Conservation (phyloP, 2,797 vertebrate genomes). For the Oreochromis grahami region DNA sequence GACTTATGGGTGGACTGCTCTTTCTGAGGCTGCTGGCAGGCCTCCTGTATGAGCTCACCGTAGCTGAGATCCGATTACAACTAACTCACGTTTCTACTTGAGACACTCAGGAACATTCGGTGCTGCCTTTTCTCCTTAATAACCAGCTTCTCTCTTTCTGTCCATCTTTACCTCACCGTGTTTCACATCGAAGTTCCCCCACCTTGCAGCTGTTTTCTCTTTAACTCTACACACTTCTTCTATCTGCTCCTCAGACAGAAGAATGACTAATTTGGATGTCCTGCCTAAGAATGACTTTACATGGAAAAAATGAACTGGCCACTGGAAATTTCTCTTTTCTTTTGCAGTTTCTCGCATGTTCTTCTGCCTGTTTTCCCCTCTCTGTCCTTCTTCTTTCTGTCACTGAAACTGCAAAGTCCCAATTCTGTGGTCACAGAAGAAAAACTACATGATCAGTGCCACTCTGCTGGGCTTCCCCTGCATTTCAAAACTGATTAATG, state of each 20-base stretch:
- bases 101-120: constrained; percentile 32
- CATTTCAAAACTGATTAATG: not conserved
- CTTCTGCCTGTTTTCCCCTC: not conserved
- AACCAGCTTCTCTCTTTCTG: not conserved
- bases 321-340: constrained; percentile 55
- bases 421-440: not conserved
- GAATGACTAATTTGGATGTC: constrained; percentile 26
- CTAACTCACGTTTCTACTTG: constrained; percentile 58
- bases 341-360: constrained; percentile 12
- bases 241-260: constrained; percentile 9
- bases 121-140: constrained; percentile 12
- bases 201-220: not conserved
- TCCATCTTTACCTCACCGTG: not conserved
- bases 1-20: constrained; percentile 50
- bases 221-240: not conserved
- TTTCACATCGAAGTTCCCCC: not conserved
- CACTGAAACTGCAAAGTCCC: not conserved
- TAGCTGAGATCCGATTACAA: constrained; percentile 71
- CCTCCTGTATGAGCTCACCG: constrained; percentile 70
- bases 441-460: not conserved
- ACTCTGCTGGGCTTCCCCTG: not conserved
- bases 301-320: constrained; percentile 65
- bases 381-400: not conserved
- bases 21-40: constrained; percentile 57
- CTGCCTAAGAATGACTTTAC: constrained; percentile 53